These are phyloP conservation scores for Drosophila ficusphila DNA, from an alignment of 1,140 invertebrate species.

Conservation along the genomic window DNA sequence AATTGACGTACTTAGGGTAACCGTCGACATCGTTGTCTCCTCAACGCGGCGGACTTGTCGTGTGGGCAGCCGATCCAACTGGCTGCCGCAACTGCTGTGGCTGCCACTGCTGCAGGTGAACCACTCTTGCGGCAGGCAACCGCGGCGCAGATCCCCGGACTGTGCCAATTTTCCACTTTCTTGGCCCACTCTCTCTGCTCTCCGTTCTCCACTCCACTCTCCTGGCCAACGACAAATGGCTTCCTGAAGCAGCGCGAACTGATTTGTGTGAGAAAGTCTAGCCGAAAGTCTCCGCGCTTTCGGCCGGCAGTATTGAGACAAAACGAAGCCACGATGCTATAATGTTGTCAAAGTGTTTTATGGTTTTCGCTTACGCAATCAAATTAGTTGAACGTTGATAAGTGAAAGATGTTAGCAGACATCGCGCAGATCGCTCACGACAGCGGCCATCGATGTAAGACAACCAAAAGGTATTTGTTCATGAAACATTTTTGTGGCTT, in stretches of 20 bases:
- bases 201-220: conserved; percentile 7
- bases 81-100: background rate
- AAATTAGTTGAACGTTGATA: conserved; percentile 52
- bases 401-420: conserved; percentile 38
- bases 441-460: background rate
- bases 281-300: conserved; percentile 1
- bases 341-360: conserved; percentile 78
- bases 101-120: conserved; percentile 33
- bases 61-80: conserved; percentile 62
- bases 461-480: background rate
- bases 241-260: conserved; percentile 65
- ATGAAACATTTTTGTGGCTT: conserved; percentile 4
- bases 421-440: conserved; percentile 33
- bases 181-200: conserved; percentile 17
- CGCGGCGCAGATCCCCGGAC: conserved; percentile 12
- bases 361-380: conserved; percentile 69
- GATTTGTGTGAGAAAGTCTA: conserved; percentile 80
- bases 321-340: conserved; percentile 55
- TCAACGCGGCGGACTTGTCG: conserved; percentile 26
- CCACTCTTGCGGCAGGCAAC: too few relatives aligned
- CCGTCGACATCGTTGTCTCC: conserved; percentile 46
- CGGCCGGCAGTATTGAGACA: conserved; percentile 16
- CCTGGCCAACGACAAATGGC: conserved; percentile 62
- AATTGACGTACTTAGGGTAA: conserved; percentile 81
- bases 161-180: conserved; percentile 77